Conservation (phyloP, 1,140 invertebrate species). For the Fopius arisanus region DNA sequence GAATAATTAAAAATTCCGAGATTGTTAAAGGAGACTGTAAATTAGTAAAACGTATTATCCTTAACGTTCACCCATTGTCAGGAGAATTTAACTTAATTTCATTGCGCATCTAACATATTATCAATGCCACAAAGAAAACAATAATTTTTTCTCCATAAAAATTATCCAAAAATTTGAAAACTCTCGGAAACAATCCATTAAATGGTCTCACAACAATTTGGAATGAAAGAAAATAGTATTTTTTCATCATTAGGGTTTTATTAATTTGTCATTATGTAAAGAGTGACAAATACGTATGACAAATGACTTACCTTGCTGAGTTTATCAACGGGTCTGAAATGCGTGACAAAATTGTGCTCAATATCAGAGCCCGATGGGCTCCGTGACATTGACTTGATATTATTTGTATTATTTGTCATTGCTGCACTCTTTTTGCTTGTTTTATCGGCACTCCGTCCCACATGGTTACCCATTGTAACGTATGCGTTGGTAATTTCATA, state of each 20-base stretch:
- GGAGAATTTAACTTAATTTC: no score
- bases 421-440: slow-evolving; percentile 15
- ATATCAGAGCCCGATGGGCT: slow-evolving; percentile 20
- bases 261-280: neutral
- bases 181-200: no score
- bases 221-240: no score
- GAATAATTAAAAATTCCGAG: neutral
- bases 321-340: slow-evolving; percentile 28
- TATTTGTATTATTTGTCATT: neutral
- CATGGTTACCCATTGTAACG: slow-evolving; percentile 25
- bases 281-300: neutral
- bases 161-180: no score
- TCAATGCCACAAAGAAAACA: no score
- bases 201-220: no score
- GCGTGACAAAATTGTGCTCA: slow-evolving; percentile 27
- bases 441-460: slow-evolving; percentile 5
- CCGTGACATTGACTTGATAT: slow-evolving; percentile 11
- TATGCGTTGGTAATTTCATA: slow-evolving; percentile 16
- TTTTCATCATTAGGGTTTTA: no score
- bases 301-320: slow-evolving; percentile 23
- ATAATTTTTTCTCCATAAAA: no score
- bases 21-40: no score
- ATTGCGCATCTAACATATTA: no score
- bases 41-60: no score
- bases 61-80: no score